Evolutionary conservation across 2,797 vertebrate species (phyloP).

Genomic region (Furcifer pardalis): DNA sequence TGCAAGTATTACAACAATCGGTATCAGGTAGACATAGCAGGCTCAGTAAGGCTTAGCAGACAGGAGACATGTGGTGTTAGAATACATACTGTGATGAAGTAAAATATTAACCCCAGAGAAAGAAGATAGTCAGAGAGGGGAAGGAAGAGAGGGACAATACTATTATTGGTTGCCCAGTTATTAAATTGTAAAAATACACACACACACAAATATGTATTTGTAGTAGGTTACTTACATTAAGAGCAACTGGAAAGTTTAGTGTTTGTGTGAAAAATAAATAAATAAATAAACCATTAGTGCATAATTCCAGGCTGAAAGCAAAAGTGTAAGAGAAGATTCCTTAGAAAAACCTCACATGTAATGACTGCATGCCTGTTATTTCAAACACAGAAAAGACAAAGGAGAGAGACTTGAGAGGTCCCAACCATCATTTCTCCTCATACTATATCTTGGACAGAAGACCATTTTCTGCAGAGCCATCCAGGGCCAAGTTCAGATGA

Average conservation of each 20-base stretch:
- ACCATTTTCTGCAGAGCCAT: constrained; percentile 29
- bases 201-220: constrained; percentile 38
- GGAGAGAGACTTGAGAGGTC: constrained; percentile 33
- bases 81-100: constrained; percentile 54
- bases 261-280: constrained; percentile 68
- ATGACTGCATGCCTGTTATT: constrained; percentile 17
- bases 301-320: constrained; percentile 55
- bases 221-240: constrained; percentile 75
- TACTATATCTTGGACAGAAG: constrained; percentile 16
- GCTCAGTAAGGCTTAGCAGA: constrained; percentile 82
- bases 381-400: constrained; percentile 1
- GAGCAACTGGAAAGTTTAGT: constrained; percentile 73
- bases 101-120: constrained; percentile 32
- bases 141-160: background rate
- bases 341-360: background rate
- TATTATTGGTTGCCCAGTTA: constrained; percentile 46
- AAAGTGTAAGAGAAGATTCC: constrained; percentile 51
- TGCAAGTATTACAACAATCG: constrained; percentile 59
- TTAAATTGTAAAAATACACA: constrained; percentile 23
- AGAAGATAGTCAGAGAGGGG: background rate
- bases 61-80: constrained; percentile 79
- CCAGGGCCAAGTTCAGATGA: background rate
- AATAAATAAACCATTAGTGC: constrained; percentile 66
- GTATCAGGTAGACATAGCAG: constrained; percentile 53
- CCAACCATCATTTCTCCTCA: constrained; percentile 22